Base-by-base conservation (phyloP, 2,888 invertebrate species). In the Aleiodes alternator region DNA sequence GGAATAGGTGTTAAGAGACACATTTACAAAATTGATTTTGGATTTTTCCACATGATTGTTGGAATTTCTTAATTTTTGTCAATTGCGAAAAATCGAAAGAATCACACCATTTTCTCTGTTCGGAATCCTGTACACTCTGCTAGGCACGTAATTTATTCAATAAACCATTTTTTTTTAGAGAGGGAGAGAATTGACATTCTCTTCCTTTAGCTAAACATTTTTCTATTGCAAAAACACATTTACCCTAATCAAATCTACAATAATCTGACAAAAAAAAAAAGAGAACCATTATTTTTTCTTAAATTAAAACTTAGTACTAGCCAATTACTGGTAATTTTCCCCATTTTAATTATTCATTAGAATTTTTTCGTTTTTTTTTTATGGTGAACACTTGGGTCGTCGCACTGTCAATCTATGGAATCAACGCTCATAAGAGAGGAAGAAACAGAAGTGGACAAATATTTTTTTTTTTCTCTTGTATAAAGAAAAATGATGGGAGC, bases 301-400 rank as follows among this genome's bases (percentile, higher is more conserved):
- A n/a, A 43, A 64, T 64, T 9, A 64, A 14, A 61, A 64, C 8
- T 64, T 48, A 64, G 16, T 64, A 64, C 48, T 43, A 64, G 34
- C 43, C 11, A 64, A 64, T 64, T 14, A 64, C 16, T 16, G 4
- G 14, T 43, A 23, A 64, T 61, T 61, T 55, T 14, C 14, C 16
- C 61, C 29, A 29, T 69, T 12, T 6, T 51, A 14, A 61, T 38
- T n/a, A 61, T 38, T 31, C 3, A 43, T 43, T 43, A 43, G 43
- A 11, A 1, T 43, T 43, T 43, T 43, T 43, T 34, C 29, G 6
- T 11, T 55, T 55, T 38, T 14, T 38, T 69, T 43, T 34, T 34
- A 50, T 68, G 66, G 29, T 68, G 68, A 68, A 51, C 68, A 68
- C 31, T 51, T 51, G 50, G 68, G 34, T 50, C 16, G 43, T 11